Evolutionary conservation across 2,797 vertebrate species (phyloP).

Genomic region (Lepilemur septentrionalis): DNA sequence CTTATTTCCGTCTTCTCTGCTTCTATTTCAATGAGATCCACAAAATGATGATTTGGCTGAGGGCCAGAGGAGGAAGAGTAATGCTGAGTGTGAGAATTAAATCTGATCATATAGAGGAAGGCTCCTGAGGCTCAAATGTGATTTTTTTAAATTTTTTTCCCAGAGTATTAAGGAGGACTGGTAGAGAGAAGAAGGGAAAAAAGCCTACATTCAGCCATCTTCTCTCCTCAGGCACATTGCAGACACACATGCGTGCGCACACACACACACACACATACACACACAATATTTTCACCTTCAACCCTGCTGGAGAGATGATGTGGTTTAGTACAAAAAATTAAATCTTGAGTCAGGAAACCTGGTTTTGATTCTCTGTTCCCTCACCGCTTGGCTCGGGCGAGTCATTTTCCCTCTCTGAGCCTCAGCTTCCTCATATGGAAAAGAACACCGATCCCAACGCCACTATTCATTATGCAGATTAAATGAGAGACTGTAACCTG

Average conservation of each 20-base stretch:
- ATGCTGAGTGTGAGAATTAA: constrained; percentile 15
- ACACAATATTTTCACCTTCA: background rate
- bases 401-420: constrained; percentile 37
- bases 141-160: background rate
- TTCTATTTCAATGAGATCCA: constrained; percentile 29
- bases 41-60: background rate
- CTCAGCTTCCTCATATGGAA: constrained; percentile 2
- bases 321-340: constrained; percentile 14
- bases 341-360: constrained; percentile 32
- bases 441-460: background rate
- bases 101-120: background rate
- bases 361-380: constrained; percentile 15
- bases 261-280: background rate
- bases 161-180: background rate
- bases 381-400: background rate
- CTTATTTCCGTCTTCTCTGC: background rate
- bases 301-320: background rate
- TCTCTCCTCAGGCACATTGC: background rate
- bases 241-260: background rate
- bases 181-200: background rate
- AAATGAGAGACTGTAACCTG: background rate
- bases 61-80: constrained; percentile 36
- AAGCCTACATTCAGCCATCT: background rate
- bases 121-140: background rate
- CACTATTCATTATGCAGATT: background rate